Evolutionary conservation across 2,888 invertebrate species (phyloP).

Genomic region (Hirudinaria manillensis): DNA sequence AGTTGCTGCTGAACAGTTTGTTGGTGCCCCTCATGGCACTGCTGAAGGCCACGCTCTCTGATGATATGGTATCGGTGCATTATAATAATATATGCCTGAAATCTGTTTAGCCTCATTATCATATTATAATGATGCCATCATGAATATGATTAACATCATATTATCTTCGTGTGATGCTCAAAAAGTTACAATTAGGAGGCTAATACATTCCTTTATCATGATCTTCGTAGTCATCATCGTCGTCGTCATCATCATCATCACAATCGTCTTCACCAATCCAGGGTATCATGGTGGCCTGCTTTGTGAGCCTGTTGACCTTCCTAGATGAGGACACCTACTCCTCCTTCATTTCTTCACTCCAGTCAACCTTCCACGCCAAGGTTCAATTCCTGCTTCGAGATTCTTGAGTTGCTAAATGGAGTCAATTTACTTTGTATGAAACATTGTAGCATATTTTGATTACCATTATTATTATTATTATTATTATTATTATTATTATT

Average conservation of each 20-base stretch:
- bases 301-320: background rate
- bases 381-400: background rate
- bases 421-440: background rate
- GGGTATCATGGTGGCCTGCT: background rate
- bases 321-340: background rate
- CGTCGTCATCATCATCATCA: background rate
- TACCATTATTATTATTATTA: background rate
- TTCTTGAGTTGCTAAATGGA: background rate
- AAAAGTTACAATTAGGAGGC: no score
- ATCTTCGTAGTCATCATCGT: no score
- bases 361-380: background rate
- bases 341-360: background rate
- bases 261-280: background rate
- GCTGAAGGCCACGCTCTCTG: background rate
- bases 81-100: no score
- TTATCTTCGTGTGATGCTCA: background rate
- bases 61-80: background rate
- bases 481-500: background rate
- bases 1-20: background rate
- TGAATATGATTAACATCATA: background rate
- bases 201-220: no score
- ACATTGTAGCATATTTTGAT: background rate
- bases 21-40: background rate
- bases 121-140: background rate
- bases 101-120: no score